A percentile compares a stretch with the other conserved stretches of the same genome.
Conservation (phyloP, 2,888 invertebrate genomes). For the Acanthosepion pharaonis region DNA sequence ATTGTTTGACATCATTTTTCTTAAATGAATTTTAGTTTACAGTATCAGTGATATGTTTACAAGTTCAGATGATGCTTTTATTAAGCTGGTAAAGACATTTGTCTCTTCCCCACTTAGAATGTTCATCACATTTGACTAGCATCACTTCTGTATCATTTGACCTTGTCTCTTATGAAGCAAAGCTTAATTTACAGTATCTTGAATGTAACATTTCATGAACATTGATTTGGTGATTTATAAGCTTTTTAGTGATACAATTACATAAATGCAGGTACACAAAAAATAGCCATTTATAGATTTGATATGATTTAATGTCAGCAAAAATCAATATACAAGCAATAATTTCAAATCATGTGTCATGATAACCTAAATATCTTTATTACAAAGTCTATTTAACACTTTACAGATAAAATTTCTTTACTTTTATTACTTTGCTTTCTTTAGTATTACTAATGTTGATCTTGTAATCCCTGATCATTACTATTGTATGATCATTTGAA, state of each 20-base stretch:
- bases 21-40: too few relatives aligned
- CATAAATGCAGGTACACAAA: not conserved
- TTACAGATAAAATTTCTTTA: too few relatives aligned
- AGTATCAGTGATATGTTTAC: too few relatives aligned
- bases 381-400: not conserved
- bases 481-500: too few relatives aligned
- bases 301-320: not conserved
- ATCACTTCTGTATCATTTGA: not conserved
- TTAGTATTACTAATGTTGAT: too few relatives aligned
- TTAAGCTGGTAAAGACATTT: not conserved
- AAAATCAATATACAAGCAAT: not conserved
- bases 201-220: not conserved
- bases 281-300: not conserved
- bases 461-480: too few relatives aligned
- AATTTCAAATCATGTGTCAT: not conserved
- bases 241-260: not conserved
- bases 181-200: too few relatives aligned
- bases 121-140: not conserved
- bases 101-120: not conserved
- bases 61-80: too few relatives aligned
- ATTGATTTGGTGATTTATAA: not conserved
- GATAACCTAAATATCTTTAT: not conserved
- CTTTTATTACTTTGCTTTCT: too few relatives aligned
- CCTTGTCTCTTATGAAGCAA: too few relatives aligned
- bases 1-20: too few relatives aligned